phyloP scores from a whole-genome alignment of 2,888 invertebrate species.

The Leptinotarsa rubiginosa region DNA sequence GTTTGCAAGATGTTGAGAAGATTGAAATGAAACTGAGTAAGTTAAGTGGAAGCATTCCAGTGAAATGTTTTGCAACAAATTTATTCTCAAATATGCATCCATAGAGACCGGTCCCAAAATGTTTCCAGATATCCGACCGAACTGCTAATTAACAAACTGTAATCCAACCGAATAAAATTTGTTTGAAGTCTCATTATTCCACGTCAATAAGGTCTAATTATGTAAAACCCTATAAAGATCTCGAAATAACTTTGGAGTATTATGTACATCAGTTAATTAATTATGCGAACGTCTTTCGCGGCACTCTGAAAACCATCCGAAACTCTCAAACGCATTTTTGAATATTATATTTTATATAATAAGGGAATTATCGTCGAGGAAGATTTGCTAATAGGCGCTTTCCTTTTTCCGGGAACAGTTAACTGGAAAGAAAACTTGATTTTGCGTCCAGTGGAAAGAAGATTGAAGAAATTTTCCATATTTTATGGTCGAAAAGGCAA shows the following conservation, averaged over 20 bases:
- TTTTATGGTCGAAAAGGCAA: too few species aligned
- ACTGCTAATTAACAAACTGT: constrained; percentile 18
- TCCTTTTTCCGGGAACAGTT: background rate
- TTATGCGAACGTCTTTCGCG: constrained; percentile 12
- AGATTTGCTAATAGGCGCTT: background rate
- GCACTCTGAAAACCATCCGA: background rate
- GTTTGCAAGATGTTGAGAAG: background rate
- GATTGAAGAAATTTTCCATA: background rate
- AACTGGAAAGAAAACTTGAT: background rate
- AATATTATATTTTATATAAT: background rate
- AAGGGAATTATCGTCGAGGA: background rate
- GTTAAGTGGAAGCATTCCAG: background rate
- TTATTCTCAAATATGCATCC: background rate
- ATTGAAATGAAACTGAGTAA: background rate
- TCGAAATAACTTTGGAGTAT: constrained; percentile 12
- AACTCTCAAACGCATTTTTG: background rate
- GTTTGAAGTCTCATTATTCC: constrained; percentile 10
- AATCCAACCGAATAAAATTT: constrained; percentile 15
- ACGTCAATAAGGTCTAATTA: constrained; percentile 16
- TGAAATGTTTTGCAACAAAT: background rate
- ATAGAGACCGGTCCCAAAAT: background rate
- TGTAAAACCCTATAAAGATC: constrained; percentile 16
- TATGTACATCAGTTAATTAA: constrained; percentile 18
- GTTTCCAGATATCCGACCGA: constrained; percentile 7
- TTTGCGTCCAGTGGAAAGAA: background rate